Evolutionary conservation across 2,797 vertebrate species (phyloP).

Genomic region (Trachops cirrhosus): DNA sequence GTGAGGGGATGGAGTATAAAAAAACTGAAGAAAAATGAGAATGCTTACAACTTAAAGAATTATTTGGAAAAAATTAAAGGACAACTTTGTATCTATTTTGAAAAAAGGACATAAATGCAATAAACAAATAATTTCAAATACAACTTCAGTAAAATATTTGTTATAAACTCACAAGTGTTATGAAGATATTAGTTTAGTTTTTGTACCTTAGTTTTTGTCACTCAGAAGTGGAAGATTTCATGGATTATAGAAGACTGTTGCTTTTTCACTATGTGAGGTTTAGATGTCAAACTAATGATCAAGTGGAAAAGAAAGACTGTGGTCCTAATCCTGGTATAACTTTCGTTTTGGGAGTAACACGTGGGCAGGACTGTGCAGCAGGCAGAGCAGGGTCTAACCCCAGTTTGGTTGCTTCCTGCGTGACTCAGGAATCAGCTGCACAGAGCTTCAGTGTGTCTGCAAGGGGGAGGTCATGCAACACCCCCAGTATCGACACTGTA

Average conservation of each 20-base stretch:
- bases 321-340: not conserved
- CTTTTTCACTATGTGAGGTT: not conserved
- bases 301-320: not conserved
- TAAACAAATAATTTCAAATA: conserved; percentile 20
- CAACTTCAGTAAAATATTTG: conserved; percentile 5
- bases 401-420: not conserved
- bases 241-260: not conserved
- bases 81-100: not conserved
- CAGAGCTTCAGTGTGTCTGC: not conserved
- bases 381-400: not conserved
- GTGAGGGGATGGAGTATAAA: not conserved
- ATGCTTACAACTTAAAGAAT: not conserved
- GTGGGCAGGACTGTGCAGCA: not conserved
- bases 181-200: not conserved
- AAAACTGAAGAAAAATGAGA: not conserved
- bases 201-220: not conserved
- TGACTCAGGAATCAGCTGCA: not conserved
- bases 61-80: not conserved
- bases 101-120: not conserved
- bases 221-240: not conserved
- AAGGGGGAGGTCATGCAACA: not conserved
- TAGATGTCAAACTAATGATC: not conserved
- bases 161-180: not conserved
- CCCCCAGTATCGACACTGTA: not conserved
- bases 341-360: not conserved